Evolutionary conservation across 1,140 invertebrate species (phyloP).

Genomic region (Zaprionus capensis): DNA sequence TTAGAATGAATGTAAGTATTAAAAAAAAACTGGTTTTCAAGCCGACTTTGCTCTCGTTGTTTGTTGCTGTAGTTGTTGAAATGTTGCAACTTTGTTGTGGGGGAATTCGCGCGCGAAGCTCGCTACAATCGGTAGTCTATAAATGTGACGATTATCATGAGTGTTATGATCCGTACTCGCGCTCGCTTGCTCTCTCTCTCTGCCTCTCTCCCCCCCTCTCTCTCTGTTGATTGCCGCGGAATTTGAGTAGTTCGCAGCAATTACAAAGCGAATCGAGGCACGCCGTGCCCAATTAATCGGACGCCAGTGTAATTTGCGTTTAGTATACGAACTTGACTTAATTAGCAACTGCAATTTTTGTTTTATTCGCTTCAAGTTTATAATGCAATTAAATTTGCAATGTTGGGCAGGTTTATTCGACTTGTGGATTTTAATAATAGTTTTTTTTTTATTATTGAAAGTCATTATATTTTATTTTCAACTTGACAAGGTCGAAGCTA

Average conservation of each 20-base stretch:
- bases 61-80: constrained; percentile 1
- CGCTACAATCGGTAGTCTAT: constrained; percentile 25
- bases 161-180: background rate
- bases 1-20: constrained; percentile 22
- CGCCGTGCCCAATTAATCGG: constrained; percentile 2
- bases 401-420: background rate
- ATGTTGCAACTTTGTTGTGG: constrained; percentile 32
- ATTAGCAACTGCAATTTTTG: constrained; percentile 10
- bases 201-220: background rate
- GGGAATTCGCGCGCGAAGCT: background rate
- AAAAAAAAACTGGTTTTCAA: constrained; percentile 44
- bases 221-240: constrained; percentile 5
- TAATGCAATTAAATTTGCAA: background rate
- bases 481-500: background rate
- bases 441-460: background rate
- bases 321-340: constrained; percentile 2
- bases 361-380: background rate
- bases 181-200: background rate
- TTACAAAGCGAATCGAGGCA: constrained; percentile 7
- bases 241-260: constrained; percentile 17
- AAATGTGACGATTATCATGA: constrained; percentile 9
- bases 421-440: background rate
- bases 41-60: constrained; percentile 5
- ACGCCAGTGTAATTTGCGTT: constrained; percentile 12
- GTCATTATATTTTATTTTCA: background rate